Evolutionary conservation across 2,113 vertebrate species (phyloP).

Genomic region (Okapia johnstoni): DNA sequence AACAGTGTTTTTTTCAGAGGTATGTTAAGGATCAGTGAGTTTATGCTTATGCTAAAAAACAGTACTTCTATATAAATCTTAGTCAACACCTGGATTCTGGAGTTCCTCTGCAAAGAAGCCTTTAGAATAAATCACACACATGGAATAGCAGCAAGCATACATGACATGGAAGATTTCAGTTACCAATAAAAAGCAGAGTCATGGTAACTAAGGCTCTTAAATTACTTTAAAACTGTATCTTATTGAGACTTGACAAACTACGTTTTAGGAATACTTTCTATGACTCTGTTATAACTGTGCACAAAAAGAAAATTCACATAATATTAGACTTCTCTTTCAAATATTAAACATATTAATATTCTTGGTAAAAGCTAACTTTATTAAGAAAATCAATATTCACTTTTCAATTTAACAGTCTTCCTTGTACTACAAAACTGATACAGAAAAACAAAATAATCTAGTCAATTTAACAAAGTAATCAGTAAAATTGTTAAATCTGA

Average conservation of each 20-base stretch:
- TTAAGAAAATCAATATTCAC: slow-evolving; percentile 22
- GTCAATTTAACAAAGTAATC: neutral
- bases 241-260: neutral
- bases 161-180: neutral
- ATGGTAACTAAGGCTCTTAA: neutral
- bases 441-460: neutral
- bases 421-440: slow-evolving; percentile 9
- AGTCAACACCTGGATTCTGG: neutral
- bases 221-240: neutral
- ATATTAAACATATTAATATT: slow-evolving; percentile 32
- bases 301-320: slow-evolving; percentile 22
- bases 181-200: neutral
- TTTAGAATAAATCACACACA: neutral
- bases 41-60: neutral
- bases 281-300: neutral
- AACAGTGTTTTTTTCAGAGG: neutral
- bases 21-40: slow-evolving; percentile 15
- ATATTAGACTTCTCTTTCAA: slow-evolving; percentile 13
- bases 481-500: slow-evolving; percentile 25
- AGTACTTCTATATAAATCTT: neutral
- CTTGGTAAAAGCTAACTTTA: slow-evolving; percentile 9
- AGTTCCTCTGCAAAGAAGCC: neutral
- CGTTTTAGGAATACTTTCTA: slow-evolving; percentile 13
- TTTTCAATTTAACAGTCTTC: neutral
- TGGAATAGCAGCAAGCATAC: neutral